A percentile compares a stretch with the other conserved stretches of the same genome.
These are phyloP conservation scores for Leptopilina clavipes DNA, from an alignment of 1,140 invertebrate genomes.

Conservation along the genomic window DNA sequence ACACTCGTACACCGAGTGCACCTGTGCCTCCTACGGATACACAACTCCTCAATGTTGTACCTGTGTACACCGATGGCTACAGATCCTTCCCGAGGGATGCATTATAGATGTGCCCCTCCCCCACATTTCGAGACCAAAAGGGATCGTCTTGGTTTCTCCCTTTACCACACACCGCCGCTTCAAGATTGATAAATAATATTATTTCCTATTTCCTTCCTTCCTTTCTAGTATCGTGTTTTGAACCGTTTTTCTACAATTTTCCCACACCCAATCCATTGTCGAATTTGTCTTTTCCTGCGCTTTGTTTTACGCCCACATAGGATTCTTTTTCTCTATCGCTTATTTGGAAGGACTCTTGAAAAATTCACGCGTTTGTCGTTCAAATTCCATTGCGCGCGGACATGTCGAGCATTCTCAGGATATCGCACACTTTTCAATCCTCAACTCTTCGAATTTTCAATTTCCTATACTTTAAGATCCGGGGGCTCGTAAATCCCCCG, in stretches of 20 bases:
- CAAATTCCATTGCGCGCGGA: neutral
- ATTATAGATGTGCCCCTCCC: constrained; percentile 56
- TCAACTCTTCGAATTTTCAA: constrained; percentile 18
- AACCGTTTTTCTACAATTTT: constrained; percentile 38
- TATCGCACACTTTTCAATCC: constrained; percentile 29
- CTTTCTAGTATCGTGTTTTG: neutral
- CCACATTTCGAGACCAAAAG: constrained; percentile 15
- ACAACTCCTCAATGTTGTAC: constrained; percentile 35
- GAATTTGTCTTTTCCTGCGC: constrained; percentile 51
- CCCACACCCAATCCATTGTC: constrained; percentile 44
- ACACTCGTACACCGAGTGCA: constrained; percentile 54
- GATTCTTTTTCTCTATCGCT: neutral
- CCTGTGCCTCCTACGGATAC: constrained; percentile 51
- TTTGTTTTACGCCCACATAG: neutral
- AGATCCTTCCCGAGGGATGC: constrained; percentile 59
- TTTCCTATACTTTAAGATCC: constrained; percentile 14
- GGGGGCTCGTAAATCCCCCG: constrained; percentile 1
- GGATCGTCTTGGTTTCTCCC: constrained; percentile 14
- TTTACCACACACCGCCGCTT: constrained; percentile 32
- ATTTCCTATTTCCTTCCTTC: constrained; percentile 46
- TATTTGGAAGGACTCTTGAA: too few relatives aligned
- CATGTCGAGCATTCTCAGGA: constrained; percentile 15
- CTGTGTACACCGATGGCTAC: constrained; percentile 45
- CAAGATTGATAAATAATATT: constrained; percentile 60
- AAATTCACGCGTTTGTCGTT: constrained; percentile 6